phyloP scores from a whole-genome alignment of 2,797 vertebrate species.

The Phataginus tricuspis region DNA sequence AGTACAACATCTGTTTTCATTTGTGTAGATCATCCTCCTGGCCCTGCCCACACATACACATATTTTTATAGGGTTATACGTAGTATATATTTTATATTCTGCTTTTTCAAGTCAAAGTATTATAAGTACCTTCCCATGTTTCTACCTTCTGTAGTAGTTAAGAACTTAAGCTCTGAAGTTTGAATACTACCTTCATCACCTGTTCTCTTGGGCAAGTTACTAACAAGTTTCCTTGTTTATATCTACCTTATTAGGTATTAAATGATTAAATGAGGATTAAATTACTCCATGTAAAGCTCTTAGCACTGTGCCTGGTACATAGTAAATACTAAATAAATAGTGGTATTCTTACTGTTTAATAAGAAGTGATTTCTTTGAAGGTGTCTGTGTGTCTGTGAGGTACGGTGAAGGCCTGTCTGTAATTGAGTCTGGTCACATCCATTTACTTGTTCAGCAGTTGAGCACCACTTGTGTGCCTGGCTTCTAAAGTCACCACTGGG shows the following conservation, averaged over 20 bases:
- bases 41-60: background rate
- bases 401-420: background rate
- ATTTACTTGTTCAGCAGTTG: background rate
- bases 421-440: background rate
- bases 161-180: constrained; percentile 46
- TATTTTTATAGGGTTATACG: constrained; percentile 57
- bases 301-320: constrained; percentile 54
- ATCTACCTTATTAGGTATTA: constrained; percentile 35
- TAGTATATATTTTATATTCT: constrained; percentile 67
- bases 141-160: constrained; percentile 38
- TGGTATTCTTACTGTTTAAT: constrained; percentile 50
- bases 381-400: constrained; percentile 41
- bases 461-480: background rate
- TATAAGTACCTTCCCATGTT: constrained; percentile 62
- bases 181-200: constrained; percentile 33
- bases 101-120: constrained; percentile 66
- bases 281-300: constrained; percentile 66
- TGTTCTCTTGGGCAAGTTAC: constrained; percentile 49
- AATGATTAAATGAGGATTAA: constrained; percentile 56
- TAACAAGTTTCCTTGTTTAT: constrained; percentile 57
- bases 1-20: background rate
- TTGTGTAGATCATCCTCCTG: constrained; percentile 29
- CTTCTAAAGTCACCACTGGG: constrained; percentile 11
- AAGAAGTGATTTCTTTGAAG: constrained; percentile 68
- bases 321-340: constrained; percentile 72